These are phyloP conservation scores for Catocala fraxini DNA, from an alignment of 2,888 invertebrate species.

Conservation along the genomic window DNA sequence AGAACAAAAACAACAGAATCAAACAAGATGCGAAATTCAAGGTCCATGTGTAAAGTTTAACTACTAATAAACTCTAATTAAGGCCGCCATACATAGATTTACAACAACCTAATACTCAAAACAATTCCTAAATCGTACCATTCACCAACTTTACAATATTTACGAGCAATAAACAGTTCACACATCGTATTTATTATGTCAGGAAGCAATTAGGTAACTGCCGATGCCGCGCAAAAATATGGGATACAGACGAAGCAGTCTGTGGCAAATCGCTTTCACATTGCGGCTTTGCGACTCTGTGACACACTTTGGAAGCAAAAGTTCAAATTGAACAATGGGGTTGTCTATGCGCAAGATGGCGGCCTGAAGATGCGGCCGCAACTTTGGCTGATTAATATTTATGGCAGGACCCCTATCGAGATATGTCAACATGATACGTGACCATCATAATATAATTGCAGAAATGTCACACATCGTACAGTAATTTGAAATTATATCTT, in stretches of 20 bases:
- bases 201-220: conserved; percentile 63
- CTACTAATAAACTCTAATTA: conserved; percentile 36
- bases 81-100: conserved; percentile 37
- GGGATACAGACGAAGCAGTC: conserved; percentile 48
- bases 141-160: conserved; percentile 57
- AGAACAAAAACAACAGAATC: too few relatives aligned
- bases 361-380: conserved; percentile 35
- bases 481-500: neutral
- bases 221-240: conserved; percentile 61
- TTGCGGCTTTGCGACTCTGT: conserved; percentile 44
- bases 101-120: conserved; percentile 38
- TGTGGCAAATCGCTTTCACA: conserved; percentile 64
- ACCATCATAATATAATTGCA: conserved; percentile 1
- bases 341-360: conserved; percentile 47
- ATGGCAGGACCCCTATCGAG: conserved; percentile 23
- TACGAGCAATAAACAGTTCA: conserved; percentile 73
- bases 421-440: conserved; percentile 10
- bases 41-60: neutral
- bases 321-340: conserved; percentile 53
- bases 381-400: conserved; percentile 47
- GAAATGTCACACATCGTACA: conserved; percentile 2
- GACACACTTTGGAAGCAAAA: conserved; percentile 50
- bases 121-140: conserved; percentile 48
- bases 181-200: conserved; percentile 66
- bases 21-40: too few relatives aligned